phyloP scores from a whole-genome alignment of 2,113 vertebrate species.

The Lichenostomus cassidix region DNA sequence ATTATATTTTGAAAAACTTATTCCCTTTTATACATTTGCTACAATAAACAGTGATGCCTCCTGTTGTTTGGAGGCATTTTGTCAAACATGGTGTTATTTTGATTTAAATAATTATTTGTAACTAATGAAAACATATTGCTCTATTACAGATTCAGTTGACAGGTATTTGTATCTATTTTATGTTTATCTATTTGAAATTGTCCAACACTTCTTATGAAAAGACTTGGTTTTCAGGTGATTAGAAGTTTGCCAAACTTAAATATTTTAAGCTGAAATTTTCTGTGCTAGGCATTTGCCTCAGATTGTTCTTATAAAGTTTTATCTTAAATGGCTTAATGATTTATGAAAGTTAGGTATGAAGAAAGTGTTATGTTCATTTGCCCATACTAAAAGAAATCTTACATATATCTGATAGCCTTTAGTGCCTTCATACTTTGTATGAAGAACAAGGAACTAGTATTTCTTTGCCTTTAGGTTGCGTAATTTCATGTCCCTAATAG shows the following conservation, averaged over 20 bases:
- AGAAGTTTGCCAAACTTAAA: background rate
- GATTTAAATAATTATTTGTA: background rate
- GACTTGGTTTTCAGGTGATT: background rate
- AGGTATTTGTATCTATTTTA: background rate
- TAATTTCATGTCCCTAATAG: background rate
- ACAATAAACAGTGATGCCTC: background rate
- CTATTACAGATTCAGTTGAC: background rate
- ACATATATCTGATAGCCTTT: background rate
- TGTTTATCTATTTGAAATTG: background rate
- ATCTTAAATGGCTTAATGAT: background rate
- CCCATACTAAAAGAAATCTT: background rate
- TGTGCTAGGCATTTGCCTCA: background rate
- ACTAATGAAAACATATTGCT: background rate
- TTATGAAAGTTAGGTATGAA: background rate
- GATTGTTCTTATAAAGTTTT: background rate
- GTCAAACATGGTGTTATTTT: background rate
- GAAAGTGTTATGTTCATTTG: background rate
- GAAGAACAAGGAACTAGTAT: background rate
- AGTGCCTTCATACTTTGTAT: background rate
- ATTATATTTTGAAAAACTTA: background rate
- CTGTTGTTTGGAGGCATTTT: background rate
- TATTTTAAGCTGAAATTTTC: background rate
- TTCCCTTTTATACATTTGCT: background rate
- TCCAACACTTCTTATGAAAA: background rate
- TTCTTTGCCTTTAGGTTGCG: background rate